phyloP scores from a whole-genome alignment of 1,140 invertebrate species.

The Cylas formicarius region DNA sequence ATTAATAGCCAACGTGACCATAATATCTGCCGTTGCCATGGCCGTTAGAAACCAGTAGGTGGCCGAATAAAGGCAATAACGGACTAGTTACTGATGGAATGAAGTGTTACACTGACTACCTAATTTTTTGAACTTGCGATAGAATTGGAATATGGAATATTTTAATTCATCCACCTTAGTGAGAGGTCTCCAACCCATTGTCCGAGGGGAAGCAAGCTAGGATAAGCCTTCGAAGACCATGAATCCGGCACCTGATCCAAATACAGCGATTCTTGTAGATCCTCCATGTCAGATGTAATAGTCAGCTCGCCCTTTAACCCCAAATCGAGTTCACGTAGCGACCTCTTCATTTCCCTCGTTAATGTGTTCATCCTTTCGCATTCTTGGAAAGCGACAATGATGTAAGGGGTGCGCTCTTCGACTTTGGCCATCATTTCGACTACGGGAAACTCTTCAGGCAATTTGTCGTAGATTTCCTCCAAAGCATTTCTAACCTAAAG shows the following conservation, averaged over 20 bases:
- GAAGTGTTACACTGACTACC: too few species aligned
- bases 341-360: constrained; percentile 69
- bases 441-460: constrained; percentile 85
- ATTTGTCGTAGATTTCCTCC: constrained; percentile 83
- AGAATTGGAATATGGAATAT: too few species aligned
- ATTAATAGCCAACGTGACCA: too few species aligned
- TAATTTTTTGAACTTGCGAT: too few species aligned
- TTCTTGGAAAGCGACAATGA: constrained; percentile 91
- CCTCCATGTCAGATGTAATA: constrained; percentile 88
- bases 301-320: constrained; percentile 77
- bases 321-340: constrained; percentile 77
- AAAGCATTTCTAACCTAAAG: constrained; percentile 65
- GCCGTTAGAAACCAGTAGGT: too few species aligned
- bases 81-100: too few species aligned
- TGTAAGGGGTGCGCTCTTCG: constrained; percentile 85
- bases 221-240: constrained; percentile 83
- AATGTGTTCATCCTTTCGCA: constrained; percentile 91
- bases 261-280: constrained; percentile 72
- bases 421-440: constrained; percentile 76
- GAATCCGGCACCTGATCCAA: constrained; percentile 77
- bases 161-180: too few species aligned
- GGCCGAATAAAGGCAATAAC: too few species aligned
- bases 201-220: constrained; percentile 75
- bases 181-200: constrained; percentile 85
- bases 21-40: too few species aligned